A percentile compares a stretch with the other conserved stretches of the same genome.
Evolutionary conservation across 1,140 invertebrate genomes (phyloP).

Genomic region (Dreissena rostriformis): DNA sequence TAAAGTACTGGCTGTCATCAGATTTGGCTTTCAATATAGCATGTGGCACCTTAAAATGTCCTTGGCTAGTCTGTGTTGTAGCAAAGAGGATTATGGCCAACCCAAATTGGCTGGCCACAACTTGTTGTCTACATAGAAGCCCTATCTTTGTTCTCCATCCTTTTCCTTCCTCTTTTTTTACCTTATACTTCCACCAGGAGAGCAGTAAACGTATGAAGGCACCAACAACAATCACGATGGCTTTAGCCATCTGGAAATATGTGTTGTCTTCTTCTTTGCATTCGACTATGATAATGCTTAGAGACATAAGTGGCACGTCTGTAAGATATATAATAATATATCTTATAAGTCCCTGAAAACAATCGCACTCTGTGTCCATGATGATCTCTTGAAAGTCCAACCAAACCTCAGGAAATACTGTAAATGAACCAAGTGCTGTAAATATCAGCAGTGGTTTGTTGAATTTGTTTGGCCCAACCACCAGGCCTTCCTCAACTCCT

Average conservation of each 20-base stretch:
- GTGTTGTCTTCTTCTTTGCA: constrained; percentile 76
- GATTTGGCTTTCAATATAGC: constrained; percentile 70
- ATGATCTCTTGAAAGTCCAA: too few species aligned
- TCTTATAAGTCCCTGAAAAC: constrained; percentile 67
- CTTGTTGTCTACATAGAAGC: too few species aligned
- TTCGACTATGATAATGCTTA: constrained; percentile 68
- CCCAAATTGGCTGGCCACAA: constrained; percentile 61
- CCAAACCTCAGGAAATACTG: constrained; percentile 71
- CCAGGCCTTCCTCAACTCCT: constrained; percentile 68
- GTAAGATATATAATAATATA: constrained; percentile 72
- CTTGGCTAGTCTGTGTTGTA: constrained; percentile 68
- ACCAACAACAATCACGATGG: constrained; percentile 67
- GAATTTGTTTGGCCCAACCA: constrained; percentile 67
- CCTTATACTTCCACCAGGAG: constrained; percentile 54
- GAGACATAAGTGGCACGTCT: constrained; percentile 72
- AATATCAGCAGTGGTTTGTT: constrained; percentile 67
- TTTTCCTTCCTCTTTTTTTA: constrained; percentile 53
- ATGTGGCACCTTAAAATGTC: constrained; percentile 67
- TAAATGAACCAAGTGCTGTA: constrained; percentile 72
- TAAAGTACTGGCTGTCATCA: constrained; percentile 73
- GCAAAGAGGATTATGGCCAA: constrained; percentile 67
- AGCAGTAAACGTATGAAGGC: constrained; percentile 66
- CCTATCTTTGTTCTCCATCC: constrained; percentile 70
- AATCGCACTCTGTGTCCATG: constrained; percentile 65
- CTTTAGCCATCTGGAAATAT: constrained; percentile 74